Base-by-base conservation (phyloP, 2,797 vertebrate genomes). In the Neopelma chrysocephalum region DNA sequence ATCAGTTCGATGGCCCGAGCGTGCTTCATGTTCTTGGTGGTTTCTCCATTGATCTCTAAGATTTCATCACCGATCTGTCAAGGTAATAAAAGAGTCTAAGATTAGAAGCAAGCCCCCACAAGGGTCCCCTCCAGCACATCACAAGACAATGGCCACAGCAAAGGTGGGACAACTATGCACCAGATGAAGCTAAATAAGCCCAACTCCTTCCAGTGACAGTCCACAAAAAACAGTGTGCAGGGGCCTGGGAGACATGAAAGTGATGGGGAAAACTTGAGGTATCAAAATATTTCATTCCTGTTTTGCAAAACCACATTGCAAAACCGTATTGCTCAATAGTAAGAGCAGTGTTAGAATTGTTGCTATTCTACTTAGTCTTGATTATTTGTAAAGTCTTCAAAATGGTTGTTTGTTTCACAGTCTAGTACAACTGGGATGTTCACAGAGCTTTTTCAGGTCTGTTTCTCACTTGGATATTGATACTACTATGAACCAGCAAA, bases 21-120 rank as follows among this genome's bases (percentile, higher is more conserved):
- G 31, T 99, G 99, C 98, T 99, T 99, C 99, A 99, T 99, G 97
- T 99, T 99, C 98, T 99, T 99, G 96, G 99, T 99, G 93, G 98
- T 99, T 98, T 99, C 99, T 38, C 99, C 99, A 20, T 99, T 99
- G 97, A 99, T 99, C 98, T 99, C 99, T 97, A 99, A 95, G 97
- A 99, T 99, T 98, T 99, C 99, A 51, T 99, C 99, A 71, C 99
- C 99, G 2, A 99, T 99, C 99, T 99, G 96, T 45, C 89, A 93
- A 71, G 9, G 78, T 1, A 90, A 93, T 6, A 83, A 76, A 76
- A 79, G 38, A 94, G 62, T 31, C 20, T 9, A 40, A 27, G 36
- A 61, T 96, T 61, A 84, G 85, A 90, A 91, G 47, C 31, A 75
- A 87, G 43, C 15, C 20, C 36, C 32, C 21, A 45, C 0, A 0